Evolutionary conservation across 2,888 invertebrate species (phyloP), one percentile per base, ranked within the genome.

Genomic region (Boloria euphrosyne): DNA sequence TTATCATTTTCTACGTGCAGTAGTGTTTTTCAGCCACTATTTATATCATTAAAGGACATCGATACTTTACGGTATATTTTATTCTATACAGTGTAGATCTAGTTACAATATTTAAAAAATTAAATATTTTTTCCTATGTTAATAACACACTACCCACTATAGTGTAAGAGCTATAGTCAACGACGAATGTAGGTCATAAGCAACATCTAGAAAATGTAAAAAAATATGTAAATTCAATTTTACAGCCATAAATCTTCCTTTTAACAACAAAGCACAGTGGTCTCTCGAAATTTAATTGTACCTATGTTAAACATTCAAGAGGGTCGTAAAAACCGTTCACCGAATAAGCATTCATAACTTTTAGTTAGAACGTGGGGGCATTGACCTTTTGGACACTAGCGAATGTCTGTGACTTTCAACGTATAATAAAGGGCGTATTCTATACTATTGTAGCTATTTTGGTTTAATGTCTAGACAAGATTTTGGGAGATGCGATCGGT

Each of bases 381-480:
- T 31, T 47, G 47, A 58, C 58, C 58, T 49, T 16, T 7, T 5
- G 18, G 14, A 44, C 4, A 55, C 44, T 47, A 49, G 31, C n/a
- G 46, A 17, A 16, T 27, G 58, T 47, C 58, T 58, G 47, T 13
- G 58, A 16, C 27, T 49, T 58, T 47, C 47, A n/a, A 49, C 47
- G 14, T 16, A 27, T 44, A n/a, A 17, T 44, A 18, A n/a, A 44
- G 44, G 18, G 44, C 44, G 18, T 44, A 55, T 17, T 43, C 16
- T 13, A 54, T 38, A 43, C 55, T 57, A 22, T 14, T 44, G 18
- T 43, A 14, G 22, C 44, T 50, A 38, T 59, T 59, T 27, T 31
- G 17, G 27, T 38, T 59, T 16, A 7, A 47, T 16, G 59, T 59
- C 49, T 59, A 49, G 47, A 59, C 59, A 31, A 38, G 55, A 17